A percentile compares a stretch with the other conserved stretches of the same genome.
Evolutionary conservation across 2,797 vertebrate genomes (phyloP).

Genomic region (Brotogeris chrysoptera): DNA sequence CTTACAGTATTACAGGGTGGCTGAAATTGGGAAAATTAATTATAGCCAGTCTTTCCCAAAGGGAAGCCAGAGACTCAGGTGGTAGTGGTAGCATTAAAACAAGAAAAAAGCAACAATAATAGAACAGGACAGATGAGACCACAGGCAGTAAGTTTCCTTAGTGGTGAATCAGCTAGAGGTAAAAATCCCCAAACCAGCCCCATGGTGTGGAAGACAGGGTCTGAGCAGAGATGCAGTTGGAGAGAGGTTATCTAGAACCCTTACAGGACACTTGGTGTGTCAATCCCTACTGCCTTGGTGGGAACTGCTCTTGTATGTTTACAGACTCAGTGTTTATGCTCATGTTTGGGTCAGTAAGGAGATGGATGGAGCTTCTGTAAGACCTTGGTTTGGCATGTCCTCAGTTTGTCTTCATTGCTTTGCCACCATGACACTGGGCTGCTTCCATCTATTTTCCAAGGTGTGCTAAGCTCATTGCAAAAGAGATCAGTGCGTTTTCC

Average conservation of each 20-base stretch:
- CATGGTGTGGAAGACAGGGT: neutral
- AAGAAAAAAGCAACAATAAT: neutral
- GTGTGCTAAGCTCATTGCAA: neutral
- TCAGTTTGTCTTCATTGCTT: neutral
- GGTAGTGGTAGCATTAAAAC: neutral
- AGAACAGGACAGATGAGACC: neutral
- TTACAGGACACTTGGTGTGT: neutral
- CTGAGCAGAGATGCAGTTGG: neutral
- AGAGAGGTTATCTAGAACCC: neutral
- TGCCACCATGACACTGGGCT: neutral
- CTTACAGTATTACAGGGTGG: neutral
- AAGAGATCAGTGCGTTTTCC: neutral
- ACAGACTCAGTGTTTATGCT: neutral
- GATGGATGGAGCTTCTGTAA: neutral
- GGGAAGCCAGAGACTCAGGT: neutral
- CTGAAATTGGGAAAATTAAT: neutral
- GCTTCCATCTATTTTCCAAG: accelerated
- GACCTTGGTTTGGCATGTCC: neutral
- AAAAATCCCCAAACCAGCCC: neutral
- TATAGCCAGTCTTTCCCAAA: neutral
- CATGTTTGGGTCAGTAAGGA: neutral
- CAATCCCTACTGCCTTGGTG: neutral
- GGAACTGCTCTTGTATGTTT: accelerated
- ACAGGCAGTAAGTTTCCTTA: neutral
- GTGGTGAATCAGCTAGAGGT: neutral